Conservation (phyloP, 2,888 invertebrate genomes). For the Eudemis profundana region DNA sequence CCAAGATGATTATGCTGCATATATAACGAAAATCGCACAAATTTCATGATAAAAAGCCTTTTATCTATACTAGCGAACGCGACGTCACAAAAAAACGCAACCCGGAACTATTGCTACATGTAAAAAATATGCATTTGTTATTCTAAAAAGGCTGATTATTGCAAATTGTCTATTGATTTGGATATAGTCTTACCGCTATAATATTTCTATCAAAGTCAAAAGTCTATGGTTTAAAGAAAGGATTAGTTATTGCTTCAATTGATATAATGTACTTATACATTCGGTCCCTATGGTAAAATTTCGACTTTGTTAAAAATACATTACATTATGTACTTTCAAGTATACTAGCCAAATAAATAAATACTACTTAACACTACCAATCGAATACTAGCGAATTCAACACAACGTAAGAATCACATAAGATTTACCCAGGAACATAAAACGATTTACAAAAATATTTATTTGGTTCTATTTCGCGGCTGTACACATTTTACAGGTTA, state of each 20-base stretch:
- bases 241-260: slow-evolving; percentile 23
- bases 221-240: background rate
- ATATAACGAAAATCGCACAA: background rate
- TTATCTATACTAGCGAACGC: slow-evolving; percentile 20
- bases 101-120: slow-evolving; percentile 26
- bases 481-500: slow-evolving; percentile 44
- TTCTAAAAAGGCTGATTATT: slow-evolving; percentile 32
- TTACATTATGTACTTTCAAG: slow-evolving; percentile 39
- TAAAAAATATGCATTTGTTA: slow-evolving; percentile 29
- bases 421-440: slow-evolving; percentile 72
- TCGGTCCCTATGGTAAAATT: slow-evolving; percentile 35
- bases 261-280: slow-evolving; percentile 20
- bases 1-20: background rate
- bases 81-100: slow-evolving; percentile 29
- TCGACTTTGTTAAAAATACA: slow-evolving; percentile 39
- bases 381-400: slow-evolving; percentile 52
- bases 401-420: slow-evolving; percentile 57
- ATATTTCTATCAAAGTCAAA: slow-evolving; percentile 37
- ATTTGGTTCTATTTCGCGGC: slow-evolving; percentile 67
- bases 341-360: slow-evolving; percentile 45
- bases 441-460: slow-evolving; percentile 70
- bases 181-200: slow-evolving; percentile 19
- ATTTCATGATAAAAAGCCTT: slow-evolving; percentile 9
- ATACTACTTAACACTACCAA: slow-evolving; percentile 53
- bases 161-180: slow-evolving; percentile 14